Percentiles rank a stretch among this genome's conserved stretches.
These are phyloP conservation scores for Oxycera nigricornis DNA, from an alignment of 2,888 invertebrate genomes.

Conservation along the genomic window DNA sequence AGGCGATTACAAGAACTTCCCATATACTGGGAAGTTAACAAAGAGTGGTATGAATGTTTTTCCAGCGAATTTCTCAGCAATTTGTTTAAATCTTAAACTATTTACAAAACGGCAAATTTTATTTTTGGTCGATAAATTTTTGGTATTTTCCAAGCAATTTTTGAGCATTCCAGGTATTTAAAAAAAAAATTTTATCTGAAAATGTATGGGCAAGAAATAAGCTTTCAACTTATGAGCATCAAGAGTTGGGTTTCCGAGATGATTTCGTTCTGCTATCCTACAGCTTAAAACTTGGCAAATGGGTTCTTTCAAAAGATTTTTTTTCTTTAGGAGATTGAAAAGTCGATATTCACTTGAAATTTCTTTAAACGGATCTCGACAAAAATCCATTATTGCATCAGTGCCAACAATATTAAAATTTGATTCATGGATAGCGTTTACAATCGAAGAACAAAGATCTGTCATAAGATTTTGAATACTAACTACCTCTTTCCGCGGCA, in stretches of 20 bases:
- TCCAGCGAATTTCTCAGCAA: conserved; percentile 5
- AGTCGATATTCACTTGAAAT: conserved; percentile 41
- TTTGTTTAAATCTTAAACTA: conserved; percentile 40
- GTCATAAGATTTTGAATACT: background rate
- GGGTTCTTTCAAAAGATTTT: conserved; percentile 33
- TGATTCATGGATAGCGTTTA: background rate
- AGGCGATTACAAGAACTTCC: too few species aligned
- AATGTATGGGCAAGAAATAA: conserved; percentile 41
- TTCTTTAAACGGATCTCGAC: conserved; percentile 41
- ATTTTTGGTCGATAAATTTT: background rate
- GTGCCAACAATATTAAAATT: background rate
- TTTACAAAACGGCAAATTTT: conserved; percentile 35
- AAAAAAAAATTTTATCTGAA: conserved; percentile 42
- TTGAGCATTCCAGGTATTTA: conserved; percentile 39
- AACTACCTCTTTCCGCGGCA: background rate
- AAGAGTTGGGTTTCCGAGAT: conserved; percentile 9
- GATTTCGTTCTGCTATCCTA: background rate
- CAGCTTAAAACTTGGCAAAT: background rate
- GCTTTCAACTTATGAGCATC: conserved; percentile 18
- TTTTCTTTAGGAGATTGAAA: conserved; percentile 40
- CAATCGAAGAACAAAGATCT: background rate
- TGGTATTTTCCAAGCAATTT: conserved; percentile 17
- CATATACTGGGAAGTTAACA: too few species aligned
- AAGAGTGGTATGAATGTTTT: too few species aligned
- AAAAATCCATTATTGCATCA: conserved; percentile 12